Evolutionary conservation across 1,140 invertebrate species (phyloP), one percentile per base, ranked within the genome.

Genomic region (Wasmannia auropunctata): DNA sequence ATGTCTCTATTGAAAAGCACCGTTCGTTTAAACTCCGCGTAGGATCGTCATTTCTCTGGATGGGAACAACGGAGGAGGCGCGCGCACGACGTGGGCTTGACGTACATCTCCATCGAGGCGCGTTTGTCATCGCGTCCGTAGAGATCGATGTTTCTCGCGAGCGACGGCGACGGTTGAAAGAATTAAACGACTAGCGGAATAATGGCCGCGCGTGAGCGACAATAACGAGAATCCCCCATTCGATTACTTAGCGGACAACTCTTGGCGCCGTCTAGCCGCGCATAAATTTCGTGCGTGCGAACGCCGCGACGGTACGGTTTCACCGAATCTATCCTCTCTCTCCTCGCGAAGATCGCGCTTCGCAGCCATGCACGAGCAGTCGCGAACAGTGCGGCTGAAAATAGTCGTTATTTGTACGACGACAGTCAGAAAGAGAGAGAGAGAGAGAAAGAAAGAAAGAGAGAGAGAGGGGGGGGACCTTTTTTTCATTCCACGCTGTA

Each of bases 321-420:
- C 62, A 4, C 11, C 31, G 7, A 16, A 7, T 10, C 4, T 37
- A 14, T 37, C n/a, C 19, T 22, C 54, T 10, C 4, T 37, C 6
- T 37, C n/a, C 19, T 22, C 54, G 16, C 72, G 22, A 76, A n/a
- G 54, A 43, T 76, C 25, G 37, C 10, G 7, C 40, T 7, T n/a
- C 25, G 37, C 34, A 54, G 14, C 4, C 28, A 14, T 1, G 5
- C 49, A 51, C 22, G 1, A 11, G 10, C 75, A 31, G 70, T 75
- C 56, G 37, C 77, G 31, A 69, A 11, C 19, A 40, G 43, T 19
- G 56, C 14, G 79, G 67, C 75, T 60, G 67, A 76, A 90, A 90
- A 87, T 90, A 90, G 88, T 76, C 60, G 56, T 87, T 89, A 89
- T 69, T 85, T 76, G 80, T 54, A 70, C 81, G 81, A 89, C 75